Percentiles rank a stretch among this genome's conserved stretches.
Conservation (phyloP, 2,797 vertebrate genomes). For the Hypotaenidia okinawae region DNA sequence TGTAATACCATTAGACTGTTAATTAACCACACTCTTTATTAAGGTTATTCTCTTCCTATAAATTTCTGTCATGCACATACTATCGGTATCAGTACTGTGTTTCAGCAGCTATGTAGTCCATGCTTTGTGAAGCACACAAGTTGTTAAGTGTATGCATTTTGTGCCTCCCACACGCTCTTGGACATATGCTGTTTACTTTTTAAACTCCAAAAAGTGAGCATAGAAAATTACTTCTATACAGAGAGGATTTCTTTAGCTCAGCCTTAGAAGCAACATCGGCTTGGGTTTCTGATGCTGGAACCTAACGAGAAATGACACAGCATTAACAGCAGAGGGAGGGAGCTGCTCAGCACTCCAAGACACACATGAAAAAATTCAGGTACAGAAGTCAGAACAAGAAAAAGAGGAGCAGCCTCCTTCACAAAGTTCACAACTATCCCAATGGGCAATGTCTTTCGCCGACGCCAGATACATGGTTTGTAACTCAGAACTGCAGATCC, state of each 20-base stretch:
- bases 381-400: neutral
- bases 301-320: constrained; percentile 15
- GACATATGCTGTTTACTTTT: constrained; percentile 74
- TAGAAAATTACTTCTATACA: constrained; percentile 55
- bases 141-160: constrained; percentile 60
- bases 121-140: constrained; percentile 41
- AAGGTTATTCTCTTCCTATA: constrained; percentile 38
- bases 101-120: constrained; percentile 39
- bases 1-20: neutral
- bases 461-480: neutral
- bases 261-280: constrained; percentile 44
- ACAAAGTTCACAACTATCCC: neutral
- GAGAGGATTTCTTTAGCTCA: constrained; percentile 45
- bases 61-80: constrained; percentile 19
- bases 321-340: neutral
- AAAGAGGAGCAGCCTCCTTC: neutral
- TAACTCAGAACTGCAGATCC: neutral
- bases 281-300: neutral
- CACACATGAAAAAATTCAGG: neutral
- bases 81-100: constrained; percentile 37
- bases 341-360: neutral
- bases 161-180: constrained; percentile 53
- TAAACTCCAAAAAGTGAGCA: constrained; percentile 71
- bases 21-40: constrained; percentile 24
- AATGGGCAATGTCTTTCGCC: neutral